Conservation (phyloP, 2,797 vertebrate species). For the Smutsia temminckii region DNA sequence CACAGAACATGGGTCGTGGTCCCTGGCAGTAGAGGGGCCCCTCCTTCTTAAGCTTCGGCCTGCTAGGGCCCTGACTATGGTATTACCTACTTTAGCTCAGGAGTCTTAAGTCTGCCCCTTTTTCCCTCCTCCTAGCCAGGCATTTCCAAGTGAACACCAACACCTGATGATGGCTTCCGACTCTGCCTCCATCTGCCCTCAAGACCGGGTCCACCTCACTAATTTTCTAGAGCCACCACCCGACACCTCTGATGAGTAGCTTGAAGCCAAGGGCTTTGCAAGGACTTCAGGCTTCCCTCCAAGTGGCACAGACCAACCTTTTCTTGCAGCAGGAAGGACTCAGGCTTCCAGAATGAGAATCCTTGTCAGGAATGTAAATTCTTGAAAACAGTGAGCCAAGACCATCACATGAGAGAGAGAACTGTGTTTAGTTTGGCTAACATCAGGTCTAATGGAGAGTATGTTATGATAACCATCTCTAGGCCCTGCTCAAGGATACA, state of each 20-base stretch:
- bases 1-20: neutral
- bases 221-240: neutral
- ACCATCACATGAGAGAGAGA: slow-evolving; percentile 21
- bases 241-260: neutral
- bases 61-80: too few relatives aligned
- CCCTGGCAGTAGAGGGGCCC: neutral
- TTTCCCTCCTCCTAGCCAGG: neutral
- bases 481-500: neutral
- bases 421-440: slow-evolving; percentile 64
- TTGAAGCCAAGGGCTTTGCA: neutral
- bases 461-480: slow-evolving; percentile 46
- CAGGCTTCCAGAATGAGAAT: neutral
- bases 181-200: neutral
- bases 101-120: neutral
- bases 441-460: neutral
- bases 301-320: neutral
- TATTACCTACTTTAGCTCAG: neutral
- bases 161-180: neutral
- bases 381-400: neutral
- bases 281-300: neutral
- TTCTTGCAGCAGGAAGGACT: neutral
- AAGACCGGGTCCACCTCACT: neutral
- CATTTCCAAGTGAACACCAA: neutral
- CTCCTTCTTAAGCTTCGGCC: neutral
- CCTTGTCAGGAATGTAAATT: slow-evolving; percentile 3